Evolutionary conservation across 2,113 vertebrate species (phyloP), one percentile per base, ranked within the genome.

Genomic region (Actinemys pallida): DNA sequence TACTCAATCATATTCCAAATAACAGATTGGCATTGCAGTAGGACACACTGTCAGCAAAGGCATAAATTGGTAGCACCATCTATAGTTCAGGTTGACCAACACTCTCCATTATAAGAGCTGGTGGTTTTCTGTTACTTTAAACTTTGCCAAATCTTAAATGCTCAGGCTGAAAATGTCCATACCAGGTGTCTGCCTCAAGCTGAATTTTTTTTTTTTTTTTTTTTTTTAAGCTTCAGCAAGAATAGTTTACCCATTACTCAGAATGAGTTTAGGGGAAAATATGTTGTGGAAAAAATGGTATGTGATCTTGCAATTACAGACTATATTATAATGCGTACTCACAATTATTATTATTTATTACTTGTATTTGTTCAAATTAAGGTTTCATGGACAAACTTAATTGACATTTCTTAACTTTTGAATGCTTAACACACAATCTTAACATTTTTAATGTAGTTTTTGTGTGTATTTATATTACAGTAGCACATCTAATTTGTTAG

Each of bases 71-170:
- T 62, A 62, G 11, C 59, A 13, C 59, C 27, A 62, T 62, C 27
- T 27, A 12, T 12, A 31, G 27, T 31, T 31, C 31, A 31, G 13
- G 57, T 16, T 62, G 59, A 62, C 29, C 59, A 31, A 13, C 12
- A 62, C 5, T 62, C 27, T 62, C 29, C 59, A 62, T 62, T 62
- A 16, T 62, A 14, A 27, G 3, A 59, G 5, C 57, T 59, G 25
- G 57, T 27, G 25, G 57, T 27, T 59, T 62, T 62, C 59, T 50
- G 20, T 25, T 90, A 78, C 78, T 88, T 86, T 76, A 3, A 94
- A 90, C 84, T 86, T 95, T 91, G 56, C 29, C 84, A 82, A 95
- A 72, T 78, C 83, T 86, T 79, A 80, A 94, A 81, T 45, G 69
- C 84, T 83, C 84, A 10, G 6, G 20, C 53, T 88, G 53, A 89